Evolutionary conservation across 2,888 invertebrate species (phyloP), one percentile per base, ranked within the genome.

Genomic region (Papilio gigon): DNA sequence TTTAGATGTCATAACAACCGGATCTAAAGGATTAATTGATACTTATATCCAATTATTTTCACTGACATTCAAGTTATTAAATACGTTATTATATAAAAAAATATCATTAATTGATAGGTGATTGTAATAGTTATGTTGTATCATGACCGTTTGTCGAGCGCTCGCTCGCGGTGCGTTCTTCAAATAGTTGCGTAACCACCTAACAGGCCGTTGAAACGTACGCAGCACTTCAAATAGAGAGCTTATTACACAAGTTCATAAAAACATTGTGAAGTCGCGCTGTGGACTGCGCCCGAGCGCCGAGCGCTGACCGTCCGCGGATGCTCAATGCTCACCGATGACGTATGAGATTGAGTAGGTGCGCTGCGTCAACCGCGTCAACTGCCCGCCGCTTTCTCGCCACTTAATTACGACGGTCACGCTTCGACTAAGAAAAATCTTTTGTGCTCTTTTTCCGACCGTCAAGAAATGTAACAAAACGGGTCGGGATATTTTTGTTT

Each of bases 331-430:
- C 50, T 53, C 61, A 42, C 50, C 65, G 68, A 60, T 65, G 69
- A 65, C 69, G 65, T 65, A 69, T 44, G 65, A 65, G 69, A 69
- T 65, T 69, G 69, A 65, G 69, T 69, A 56, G 64, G 44, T 68
- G 59, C 68, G 37, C 64, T 72, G 71, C 72, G 75, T 74, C 75
- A 71, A 80, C 76, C 71, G 50, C 50, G 50, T 53, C 50, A 53
- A 53, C 50, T 72, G 71, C 61, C 72, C 76, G 79, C 75, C 80
- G 81, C 84, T 78, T 78, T 83, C 83, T 83, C 83, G 86, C 82
- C 88, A 87, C 85, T 88, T 90, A 90, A 90, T 90, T 90, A 90
- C 88, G 83, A 82, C 85, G 86, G 90, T 91, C 91, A 91, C 89
- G 91, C 89, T 88, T 87, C 85, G 81, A 84, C 89, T 87, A 88